phyloP scores from a whole-genome alignment of 2,113 vertebrate genomes.

The Rhea pennata region DNA sequence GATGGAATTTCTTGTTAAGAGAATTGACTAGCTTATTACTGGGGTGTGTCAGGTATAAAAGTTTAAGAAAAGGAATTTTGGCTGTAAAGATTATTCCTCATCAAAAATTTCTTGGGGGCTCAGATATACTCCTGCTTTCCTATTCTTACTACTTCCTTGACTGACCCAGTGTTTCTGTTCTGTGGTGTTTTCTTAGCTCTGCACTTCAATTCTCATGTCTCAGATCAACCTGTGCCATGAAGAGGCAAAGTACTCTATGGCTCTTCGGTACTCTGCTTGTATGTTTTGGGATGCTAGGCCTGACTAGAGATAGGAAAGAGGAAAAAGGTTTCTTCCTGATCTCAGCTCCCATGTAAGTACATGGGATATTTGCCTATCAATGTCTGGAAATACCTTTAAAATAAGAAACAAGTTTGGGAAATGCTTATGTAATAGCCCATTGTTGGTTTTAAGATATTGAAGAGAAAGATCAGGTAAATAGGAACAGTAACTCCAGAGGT shows the following conservation, averaged over 20 bases:
- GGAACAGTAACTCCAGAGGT: background rate
- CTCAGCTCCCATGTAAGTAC: background rate
- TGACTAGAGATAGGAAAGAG: background rate
- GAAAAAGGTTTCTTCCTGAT: background rate
- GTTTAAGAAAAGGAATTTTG: background rate
- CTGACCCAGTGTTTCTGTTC: background rate
- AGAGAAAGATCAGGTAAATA: background rate
- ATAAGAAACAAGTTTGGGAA: background rate
- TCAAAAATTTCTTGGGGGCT: background rate
- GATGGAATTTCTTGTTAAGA: background rate
- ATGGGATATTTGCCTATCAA: background rate
- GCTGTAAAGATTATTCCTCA: background rate
- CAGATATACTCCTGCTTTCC: background rate
- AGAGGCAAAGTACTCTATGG: background rate
- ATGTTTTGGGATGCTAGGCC: background rate
- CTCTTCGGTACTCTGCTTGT: background rate
- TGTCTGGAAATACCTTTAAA: background rate
- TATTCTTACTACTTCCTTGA: background rate
- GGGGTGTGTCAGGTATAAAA: background rate
- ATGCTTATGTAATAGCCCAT: background rate
- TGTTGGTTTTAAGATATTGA: background rate
- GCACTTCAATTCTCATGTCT: background rate
- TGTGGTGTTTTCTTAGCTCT: background rate
- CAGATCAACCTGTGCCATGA: background rate
- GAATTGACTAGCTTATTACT: background rate